Conservation (phyloP, 1,140 invertebrate genomes). For the Limonius californicus region DNA sequence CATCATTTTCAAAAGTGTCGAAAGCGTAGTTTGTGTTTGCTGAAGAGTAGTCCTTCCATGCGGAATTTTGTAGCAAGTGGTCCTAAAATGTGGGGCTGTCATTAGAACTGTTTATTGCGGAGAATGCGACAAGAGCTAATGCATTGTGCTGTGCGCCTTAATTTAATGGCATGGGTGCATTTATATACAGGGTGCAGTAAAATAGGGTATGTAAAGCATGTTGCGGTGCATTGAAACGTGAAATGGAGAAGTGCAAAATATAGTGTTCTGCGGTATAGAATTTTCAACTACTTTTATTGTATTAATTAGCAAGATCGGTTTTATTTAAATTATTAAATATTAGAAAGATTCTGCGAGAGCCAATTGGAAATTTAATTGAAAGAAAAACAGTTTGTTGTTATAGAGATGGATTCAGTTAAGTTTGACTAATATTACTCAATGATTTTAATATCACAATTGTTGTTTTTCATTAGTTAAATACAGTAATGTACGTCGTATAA, state of each 20-base stretch:
- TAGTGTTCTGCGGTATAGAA: no score
- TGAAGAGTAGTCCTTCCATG: constrained; percentile 82
- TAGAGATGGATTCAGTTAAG: no score
- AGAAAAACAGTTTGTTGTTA: no score
- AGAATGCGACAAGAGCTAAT: constrained; percentile 6
- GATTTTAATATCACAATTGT: no score
- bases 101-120: background rate
- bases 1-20: constrained; percentile 75
- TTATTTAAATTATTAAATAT: no score
- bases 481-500: no score
- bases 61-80: constrained; percentile 73
- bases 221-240: background rate
- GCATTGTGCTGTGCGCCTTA: background rate
- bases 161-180: background rate
- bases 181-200: background rate
- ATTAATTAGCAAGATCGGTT: no score
- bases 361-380: no score
- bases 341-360: no score
- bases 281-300: no score
- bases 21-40: constrained; percentile 85
- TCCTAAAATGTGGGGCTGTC: constrained; percentile 59
- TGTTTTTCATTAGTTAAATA: no score
- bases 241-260: background rate
- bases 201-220: background rate
- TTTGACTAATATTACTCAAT: no score